Evolutionary conservation across 2,888 invertebrate species (phyloP).

Genomic region (Empis stercorea): DNA sequence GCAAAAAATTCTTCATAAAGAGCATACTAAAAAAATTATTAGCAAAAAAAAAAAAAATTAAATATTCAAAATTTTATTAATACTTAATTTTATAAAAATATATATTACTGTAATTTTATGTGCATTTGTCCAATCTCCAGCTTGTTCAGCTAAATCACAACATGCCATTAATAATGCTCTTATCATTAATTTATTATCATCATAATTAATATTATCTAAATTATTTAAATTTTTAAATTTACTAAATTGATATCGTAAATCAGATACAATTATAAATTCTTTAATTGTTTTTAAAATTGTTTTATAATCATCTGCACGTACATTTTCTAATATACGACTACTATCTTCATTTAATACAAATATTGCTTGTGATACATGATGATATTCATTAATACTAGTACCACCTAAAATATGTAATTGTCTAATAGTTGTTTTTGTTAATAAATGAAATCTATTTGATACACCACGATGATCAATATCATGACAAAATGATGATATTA

Average conservation of each 20-base stretch:
- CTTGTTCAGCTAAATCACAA: slow-evolving; percentile 74
- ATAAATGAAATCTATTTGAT: slow-evolving; percentile 67
- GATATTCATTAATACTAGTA: slow-evolving; percentile 77
- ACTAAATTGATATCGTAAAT: slow-evolving; percentile 60
- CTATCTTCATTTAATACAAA: slow-evolving; percentile 73
- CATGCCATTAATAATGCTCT: slow-evolving; percentile 70
- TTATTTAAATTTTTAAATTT: slow-evolving; percentile 35
- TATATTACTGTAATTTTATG: slow-evolving; percentile 41
- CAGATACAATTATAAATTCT: slow-evolving; percentile 69
- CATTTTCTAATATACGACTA: slow-evolving; percentile 65
- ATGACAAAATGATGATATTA: slow-evolving; percentile 68
- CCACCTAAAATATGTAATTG: slow-evolving; percentile 66
- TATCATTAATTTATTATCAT: slow-evolving; percentile 47
- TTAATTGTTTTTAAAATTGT: slow-evolving; percentile 57
- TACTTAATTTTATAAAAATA: slow-evolving; percentile 12
- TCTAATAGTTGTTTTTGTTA: slow-evolving; percentile 46
- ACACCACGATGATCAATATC: slow-evolving; percentile 82
- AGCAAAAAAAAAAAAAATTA: slow-evolving; percentile 14
- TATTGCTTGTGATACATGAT: slow-evolving; percentile 75
- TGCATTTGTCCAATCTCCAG: slow-evolving; percentile 44
- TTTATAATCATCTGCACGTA: slow-evolving; percentile 54
- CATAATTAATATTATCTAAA: slow-evolving; percentile 32
- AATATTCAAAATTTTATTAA: no score
- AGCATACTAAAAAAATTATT: slow-evolving; percentile 42
- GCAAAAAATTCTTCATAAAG: slow-evolving; percentile 76